Conservation (phyloP, 2,113 vertebrate species). For the Halichoerus grypus region DNA sequence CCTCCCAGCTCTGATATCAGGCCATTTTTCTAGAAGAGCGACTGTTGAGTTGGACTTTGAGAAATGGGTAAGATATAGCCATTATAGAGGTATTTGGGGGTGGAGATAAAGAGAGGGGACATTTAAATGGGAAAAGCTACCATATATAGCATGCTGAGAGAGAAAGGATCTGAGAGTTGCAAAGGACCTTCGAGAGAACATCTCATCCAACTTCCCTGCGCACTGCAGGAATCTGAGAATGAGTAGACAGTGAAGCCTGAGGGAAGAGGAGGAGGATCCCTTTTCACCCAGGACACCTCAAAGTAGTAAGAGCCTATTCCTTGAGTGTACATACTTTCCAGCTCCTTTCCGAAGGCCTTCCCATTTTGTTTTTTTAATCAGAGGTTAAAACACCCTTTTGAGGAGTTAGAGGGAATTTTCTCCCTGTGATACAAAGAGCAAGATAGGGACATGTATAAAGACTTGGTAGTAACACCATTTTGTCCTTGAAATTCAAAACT, state of each 20-base stretch:
- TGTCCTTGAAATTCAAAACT: slow-evolving; percentile 16
- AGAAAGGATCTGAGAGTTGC: not conserved
- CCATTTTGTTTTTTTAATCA: not conserved
- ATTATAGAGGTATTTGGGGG: not conserved
- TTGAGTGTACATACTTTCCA: not conserved
- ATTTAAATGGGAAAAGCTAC: slow-evolving; percentile 44
- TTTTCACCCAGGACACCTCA: not conserved
- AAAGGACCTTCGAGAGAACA: not conserved
- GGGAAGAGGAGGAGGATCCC: not conserved
- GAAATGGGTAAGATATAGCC: slow-evolving; percentile 15
- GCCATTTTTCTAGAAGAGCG: not conserved
- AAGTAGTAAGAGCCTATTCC: not conserved
- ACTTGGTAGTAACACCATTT: not conserved
- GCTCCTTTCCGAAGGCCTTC: not conserved
- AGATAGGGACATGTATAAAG: not conserved
- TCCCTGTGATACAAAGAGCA: not conserved
- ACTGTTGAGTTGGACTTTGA: slow-evolving; percentile 33
- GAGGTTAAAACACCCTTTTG: not conserved
- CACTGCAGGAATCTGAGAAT: not conserved
- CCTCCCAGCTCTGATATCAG: not conserved
- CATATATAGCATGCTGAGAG: not conserved
- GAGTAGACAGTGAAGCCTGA: not conserved
- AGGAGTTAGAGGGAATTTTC: not conserved
- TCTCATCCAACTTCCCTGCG: not conserved
- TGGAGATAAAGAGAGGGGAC: not conserved